Conservation (phyloP, 53 echinoderm and acorn worm species). For the Luidia sarsii region DNA sequence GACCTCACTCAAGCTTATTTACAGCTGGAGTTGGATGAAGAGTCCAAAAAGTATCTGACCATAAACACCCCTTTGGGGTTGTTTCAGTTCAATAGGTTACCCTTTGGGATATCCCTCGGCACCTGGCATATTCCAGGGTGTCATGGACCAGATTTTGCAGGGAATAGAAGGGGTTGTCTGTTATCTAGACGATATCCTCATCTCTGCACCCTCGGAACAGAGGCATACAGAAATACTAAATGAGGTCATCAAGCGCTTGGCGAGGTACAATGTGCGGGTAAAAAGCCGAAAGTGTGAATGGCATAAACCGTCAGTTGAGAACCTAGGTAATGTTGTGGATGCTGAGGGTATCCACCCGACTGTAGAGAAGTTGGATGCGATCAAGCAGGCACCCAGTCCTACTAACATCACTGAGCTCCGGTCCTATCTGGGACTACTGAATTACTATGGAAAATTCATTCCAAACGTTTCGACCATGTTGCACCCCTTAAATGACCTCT, state of each 20-base stretch:
- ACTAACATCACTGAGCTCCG: constrained; percentile 61
- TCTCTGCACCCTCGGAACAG: constrained; percentile 33
- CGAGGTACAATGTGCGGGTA: constrained; percentile 42
- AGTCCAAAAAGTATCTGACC: background rate
- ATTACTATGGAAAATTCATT: constrained; percentile 68
- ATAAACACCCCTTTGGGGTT: constrained; percentile 45
- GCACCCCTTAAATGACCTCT: constrained; percentile 60
- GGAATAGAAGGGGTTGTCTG: constrained; percentile 33
- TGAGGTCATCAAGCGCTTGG: constrained; percentile 26
- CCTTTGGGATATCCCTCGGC: constrained; percentile 53
- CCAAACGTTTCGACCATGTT: constrained; percentile 48
- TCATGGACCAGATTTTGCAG: constrained; percentile 51
- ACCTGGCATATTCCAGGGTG: constrained; percentile 51
- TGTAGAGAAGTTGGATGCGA: constrained; percentile 61
- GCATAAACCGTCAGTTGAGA: constrained; percentile 39
- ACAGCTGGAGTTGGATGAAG: background rate
- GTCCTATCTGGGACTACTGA: constrained; percentile 59
- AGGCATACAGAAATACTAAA: constrained; percentile 36
- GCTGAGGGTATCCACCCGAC: constrained; percentile 42
- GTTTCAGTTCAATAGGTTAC: constrained; percentile 58
- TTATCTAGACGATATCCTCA: constrained; percentile 55
- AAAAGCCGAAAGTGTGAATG: constrained; percentile 68
- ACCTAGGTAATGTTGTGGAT: constrained; percentile 60
- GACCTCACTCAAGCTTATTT: constrained; percentile 15
- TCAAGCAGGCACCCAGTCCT: constrained; percentile 59